These are phyloP conservation scores for Callyntrura guangdongensis DNA, from an alignment of 2,888 invertebrate genomes.

Conservation along the genomic window DNA sequence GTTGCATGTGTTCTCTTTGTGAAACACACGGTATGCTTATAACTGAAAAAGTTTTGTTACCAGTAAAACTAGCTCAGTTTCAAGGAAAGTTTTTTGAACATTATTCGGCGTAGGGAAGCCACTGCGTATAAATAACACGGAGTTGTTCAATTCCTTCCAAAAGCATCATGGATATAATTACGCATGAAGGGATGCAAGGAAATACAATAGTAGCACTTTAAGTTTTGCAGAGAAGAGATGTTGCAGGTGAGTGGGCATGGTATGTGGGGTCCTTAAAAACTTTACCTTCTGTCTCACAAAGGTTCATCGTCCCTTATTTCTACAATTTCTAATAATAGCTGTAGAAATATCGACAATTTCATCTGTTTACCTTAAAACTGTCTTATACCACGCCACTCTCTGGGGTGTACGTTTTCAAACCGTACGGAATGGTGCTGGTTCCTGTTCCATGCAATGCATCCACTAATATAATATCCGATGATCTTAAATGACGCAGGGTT, in stretches of 20 bases:
- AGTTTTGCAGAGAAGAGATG: constrained; percentile 23
- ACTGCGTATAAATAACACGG: constrained; percentile 1
- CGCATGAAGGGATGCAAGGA: constrained; percentile 32
- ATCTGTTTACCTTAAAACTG: background rate
- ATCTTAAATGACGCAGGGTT: constrained; percentile 11
- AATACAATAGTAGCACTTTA: constrained; percentile 36
- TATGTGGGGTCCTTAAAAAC: constrained; percentile 55
- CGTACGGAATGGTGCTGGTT: background rate
- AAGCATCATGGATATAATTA: constrained; percentile 23
- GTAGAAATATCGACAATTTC: background rate
- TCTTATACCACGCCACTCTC: too few relatives aligned
- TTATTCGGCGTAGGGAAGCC: too few relatives aligned
- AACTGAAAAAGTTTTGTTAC: constrained; percentile 13
- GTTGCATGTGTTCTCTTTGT: background rate
- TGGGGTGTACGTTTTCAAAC: background rate
- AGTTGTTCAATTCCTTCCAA: background rate
- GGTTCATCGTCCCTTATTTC: background rate
- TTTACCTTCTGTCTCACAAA: constrained; percentile 44
- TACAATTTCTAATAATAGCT: constrained; percentile 42
- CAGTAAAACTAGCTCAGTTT: background rate
- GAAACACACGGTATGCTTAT: background rate
- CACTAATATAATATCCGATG: background rate
- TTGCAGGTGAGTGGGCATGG: constrained; percentile 63
- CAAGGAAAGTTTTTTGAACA: background rate
- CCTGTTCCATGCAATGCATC: background rate